Conservation (phyloP, 2,888 invertebrate species). For the Volucella inanis region DNA sequence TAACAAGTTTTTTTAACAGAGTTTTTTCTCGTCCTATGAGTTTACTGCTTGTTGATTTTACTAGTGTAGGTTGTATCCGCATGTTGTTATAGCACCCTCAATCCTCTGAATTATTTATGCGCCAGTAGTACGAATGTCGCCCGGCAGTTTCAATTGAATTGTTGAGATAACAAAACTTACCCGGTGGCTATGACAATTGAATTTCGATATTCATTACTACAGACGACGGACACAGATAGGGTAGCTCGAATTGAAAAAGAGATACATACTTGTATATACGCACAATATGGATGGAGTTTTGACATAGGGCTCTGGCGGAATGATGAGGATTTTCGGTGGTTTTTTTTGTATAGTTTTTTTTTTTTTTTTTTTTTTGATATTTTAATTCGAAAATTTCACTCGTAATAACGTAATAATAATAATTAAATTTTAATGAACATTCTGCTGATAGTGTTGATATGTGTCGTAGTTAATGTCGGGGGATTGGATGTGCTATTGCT, state of each 20-base stretch:
- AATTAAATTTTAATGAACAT: slow-evolving; percentile 74
- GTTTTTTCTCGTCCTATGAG: slow-evolving; percentile 28
- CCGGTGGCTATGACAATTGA: slow-evolving; percentile 74
- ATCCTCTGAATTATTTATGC: slow-evolving; percentile 47
- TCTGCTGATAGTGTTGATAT: slow-evolving; percentile 70
- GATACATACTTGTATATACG: not conserved
- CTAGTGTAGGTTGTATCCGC: not conserved
- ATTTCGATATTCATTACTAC: slow-evolving; percentile 73
- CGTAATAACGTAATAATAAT: slow-evolving; percentile 66
- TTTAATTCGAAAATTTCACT: slow-evolving; percentile 70
- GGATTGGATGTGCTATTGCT: slow-evolving; percentile 54
- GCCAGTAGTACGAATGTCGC: slow-evolving; percentile 44
- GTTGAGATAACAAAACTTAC: slow-evolving; percentile 72
- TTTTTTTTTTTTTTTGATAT: slow-evolving; percentile 57
- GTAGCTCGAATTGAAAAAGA: too few species aligned
- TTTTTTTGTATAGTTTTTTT: too few species aligned
- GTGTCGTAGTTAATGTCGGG: slow-evolving; percentile 52
- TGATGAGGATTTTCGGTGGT: too few species aligned
- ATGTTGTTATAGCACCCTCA: slow-evolving; percentile 22
- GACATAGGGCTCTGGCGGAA: not conserved
- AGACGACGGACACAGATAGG: not conserved
- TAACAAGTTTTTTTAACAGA: not conserved
- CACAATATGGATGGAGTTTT: too few species aligned
- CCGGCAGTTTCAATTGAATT: slow-evolving; percentile 71
- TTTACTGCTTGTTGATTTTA: slow-evolving; percentile 69